Percentiles rank a stretch among this genome's conserved stretches.
These are phyloP conservation scores for Agrilus planipennis DNA, from an alignment of 1,140 invertebrate genomes.

Conservation along the genomic window DNA sequence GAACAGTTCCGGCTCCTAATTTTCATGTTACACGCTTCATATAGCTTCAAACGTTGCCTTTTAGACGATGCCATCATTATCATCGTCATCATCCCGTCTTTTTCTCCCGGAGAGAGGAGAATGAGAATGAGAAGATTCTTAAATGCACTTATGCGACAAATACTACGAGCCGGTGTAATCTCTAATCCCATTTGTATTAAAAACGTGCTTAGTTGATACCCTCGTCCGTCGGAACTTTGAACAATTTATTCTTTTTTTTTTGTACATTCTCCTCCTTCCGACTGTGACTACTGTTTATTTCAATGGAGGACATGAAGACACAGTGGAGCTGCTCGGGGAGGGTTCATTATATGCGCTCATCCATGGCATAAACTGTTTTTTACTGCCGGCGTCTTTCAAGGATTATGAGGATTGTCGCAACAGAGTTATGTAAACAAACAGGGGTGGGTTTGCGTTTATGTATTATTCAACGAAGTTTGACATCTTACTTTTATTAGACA, in stretches of 20 bases:
- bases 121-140: too few species aligned
- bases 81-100: too few species aligned
- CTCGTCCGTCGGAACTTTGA: constrained; percentile 1
- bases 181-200: constrained; percentile 5
- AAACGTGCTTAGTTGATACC: too few species aligned
- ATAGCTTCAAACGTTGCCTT: too few species aligned
- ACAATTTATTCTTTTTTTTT: constrained; percentile 1
- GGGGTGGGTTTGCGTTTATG: neutral
- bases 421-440: constrained; percentile 7
- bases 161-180: too few species aligned
- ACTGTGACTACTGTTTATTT: neutral
- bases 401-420: constrained; percentile 3
- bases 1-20: constrained; percentile 7
- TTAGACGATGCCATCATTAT: too few species aligned
- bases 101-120: too few species aligned
- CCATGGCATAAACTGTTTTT: too few species aligned
- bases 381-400: constrained; percentile 1
- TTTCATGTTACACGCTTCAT: constrained; percentile 11
- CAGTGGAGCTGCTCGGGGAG: neutral
- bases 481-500: too few species aligned
- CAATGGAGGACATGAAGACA: constrained; percentile 2
- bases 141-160: too few species aligned
- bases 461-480: too few species aligned
- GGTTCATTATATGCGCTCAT: too few species aligned
- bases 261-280: neutral